Percentiles rank a stretch among this genome's conserved stretches.
Evolutionary conservation across 2,888 invertebrate genomes (phyloP).

Genomic region (Nysson spinosus): DNA sequence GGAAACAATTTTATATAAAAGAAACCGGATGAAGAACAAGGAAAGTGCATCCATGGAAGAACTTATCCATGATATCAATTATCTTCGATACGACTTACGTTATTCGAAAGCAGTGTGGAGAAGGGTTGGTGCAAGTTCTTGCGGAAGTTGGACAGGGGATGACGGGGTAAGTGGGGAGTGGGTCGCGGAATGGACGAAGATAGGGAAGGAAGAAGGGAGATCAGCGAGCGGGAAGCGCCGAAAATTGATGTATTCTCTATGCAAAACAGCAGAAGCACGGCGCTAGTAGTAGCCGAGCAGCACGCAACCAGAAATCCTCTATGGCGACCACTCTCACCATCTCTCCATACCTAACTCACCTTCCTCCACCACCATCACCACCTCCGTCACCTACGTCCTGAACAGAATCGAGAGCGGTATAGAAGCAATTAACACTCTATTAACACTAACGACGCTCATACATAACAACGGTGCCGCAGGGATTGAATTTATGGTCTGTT

Average conservation of each 20-base stretch:
- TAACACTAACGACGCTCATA: conserved; percentile 77
- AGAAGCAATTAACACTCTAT: conserved; percentile 77
- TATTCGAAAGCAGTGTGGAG: conserved; percentile 42
- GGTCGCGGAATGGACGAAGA: conserved; percentile 4
- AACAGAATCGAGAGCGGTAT: conserved; percentile 75
- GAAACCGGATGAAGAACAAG: no score
- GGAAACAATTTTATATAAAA: no score
- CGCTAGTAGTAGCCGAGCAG: conserved; percentile 64
- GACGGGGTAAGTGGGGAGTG: conserved; percentile 33
- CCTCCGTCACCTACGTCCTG: conserved; percentile 77
- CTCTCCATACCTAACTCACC: conserved; percentile 28
- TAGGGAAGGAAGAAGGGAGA: conserved; percentile 25
- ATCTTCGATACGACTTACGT: conserved; percentile 68
- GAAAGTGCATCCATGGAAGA: no score
- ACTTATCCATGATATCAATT: conserved; percentile 63
- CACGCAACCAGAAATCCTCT: conserved; percentile 65
- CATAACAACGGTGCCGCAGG: conserved; percentile 72
- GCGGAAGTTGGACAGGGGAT: conserved; percentile 17
- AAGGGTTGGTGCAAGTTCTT: no score
- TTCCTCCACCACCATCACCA: conserved; percentile 50
- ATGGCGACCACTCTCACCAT: conserved; percentile 48
- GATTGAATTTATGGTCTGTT: conserved; percentile 75
- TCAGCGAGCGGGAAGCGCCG: conserved; percentile 62
- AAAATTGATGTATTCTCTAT: conserved; percentile 75
- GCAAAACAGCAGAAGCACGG: conserved; percentile 72